These are phyloP conservation scores for Myotis daubentonii DNA, from an alignment of 2,797 vertebrate genomes.

Conservation along the genomic window DNA sequence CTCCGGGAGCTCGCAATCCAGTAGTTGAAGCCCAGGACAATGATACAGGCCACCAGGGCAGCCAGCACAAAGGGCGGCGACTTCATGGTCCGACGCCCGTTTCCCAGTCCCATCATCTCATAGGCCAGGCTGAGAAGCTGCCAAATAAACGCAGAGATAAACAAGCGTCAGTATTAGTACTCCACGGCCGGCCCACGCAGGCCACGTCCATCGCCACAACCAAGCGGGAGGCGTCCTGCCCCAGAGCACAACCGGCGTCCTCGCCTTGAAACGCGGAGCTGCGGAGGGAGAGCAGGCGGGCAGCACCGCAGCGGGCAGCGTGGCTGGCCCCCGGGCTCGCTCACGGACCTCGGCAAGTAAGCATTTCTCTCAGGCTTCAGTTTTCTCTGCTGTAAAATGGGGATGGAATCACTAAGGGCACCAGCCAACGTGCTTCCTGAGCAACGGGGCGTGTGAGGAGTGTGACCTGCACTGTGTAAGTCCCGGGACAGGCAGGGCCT, in stretches of 20 bases:
- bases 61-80: constrained; percentile 92
- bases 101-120: constrained; percentile 92
- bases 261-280: fast-evolving
- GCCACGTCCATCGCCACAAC: fast-evolving
- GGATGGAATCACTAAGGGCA: background rate
- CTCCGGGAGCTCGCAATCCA: constrained; percentile 95
- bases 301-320: fast-evolving
- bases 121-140: constrained; percentile 70
- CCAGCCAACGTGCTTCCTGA: background rate
- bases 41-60: constrained; percentile 90
- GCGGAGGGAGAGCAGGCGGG: fast-evolving
- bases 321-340: background rate
- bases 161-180: background rate
- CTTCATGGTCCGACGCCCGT: constrained; percentile 92
- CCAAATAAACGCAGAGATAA: constrained; percentile 13
- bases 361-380: fast-evolving
- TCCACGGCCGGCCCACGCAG: fast-evolving
- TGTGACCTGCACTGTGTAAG: fast-evolving
- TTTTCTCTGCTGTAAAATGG: background rate
- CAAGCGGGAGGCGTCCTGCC: fast-evolving
- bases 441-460: background rate
- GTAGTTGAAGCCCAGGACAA: constrained; percentile 96
- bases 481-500: background rate
- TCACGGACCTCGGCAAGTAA: fast-evolving
- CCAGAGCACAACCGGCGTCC: fast-evolving